Evolutionary conservation across 1,140 invertebrate genomes (phyloP).

Genomic region (Pseudomyrmex sp.): DNA sequence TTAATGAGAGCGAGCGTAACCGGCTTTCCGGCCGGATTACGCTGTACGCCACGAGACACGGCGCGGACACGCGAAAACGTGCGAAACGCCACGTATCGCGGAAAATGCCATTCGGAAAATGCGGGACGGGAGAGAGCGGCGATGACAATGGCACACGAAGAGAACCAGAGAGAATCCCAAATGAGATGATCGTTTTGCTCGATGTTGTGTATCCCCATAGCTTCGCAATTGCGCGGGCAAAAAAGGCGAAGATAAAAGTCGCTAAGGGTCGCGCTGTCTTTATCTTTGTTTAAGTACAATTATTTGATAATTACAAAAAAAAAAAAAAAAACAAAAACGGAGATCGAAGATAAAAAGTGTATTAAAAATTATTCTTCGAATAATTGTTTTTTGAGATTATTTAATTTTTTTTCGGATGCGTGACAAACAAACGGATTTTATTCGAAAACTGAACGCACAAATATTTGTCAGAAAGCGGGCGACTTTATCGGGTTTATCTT

Average conservation of each 20-base stretch:
- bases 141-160: not conserved
- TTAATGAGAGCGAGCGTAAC: slow-evolving; percentile 69
- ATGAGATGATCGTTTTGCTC: slow-evolving; percentile 7
- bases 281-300: no score
- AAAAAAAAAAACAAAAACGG: no score
- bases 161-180: slow-evolving; percentile 19
- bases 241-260: no score
- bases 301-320: no score
- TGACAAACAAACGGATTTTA: no score
- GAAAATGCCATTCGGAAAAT: slow-evolving; percentile 22
- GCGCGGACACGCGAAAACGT: slow-evolving; percentile 34
- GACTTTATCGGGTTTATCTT: slow-evolving; percentile 11
- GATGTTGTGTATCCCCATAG: not conserved
- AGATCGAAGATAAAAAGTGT: no score
- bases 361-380: no score
- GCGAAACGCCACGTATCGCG: not conserved
- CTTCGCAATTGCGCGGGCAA: not conserved
- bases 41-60: not conserved
- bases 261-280: no score
- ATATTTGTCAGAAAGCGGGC: not conserved
- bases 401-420: no score
- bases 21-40: slow-evolving; percentile 57
- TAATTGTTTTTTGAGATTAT: no score
- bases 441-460: no score
- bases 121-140: not conserved